Evolutionary conservation across 2,113 vertebrate genomes (phyloP).

Genomic region (Stictonetta naevosa): DNA sequence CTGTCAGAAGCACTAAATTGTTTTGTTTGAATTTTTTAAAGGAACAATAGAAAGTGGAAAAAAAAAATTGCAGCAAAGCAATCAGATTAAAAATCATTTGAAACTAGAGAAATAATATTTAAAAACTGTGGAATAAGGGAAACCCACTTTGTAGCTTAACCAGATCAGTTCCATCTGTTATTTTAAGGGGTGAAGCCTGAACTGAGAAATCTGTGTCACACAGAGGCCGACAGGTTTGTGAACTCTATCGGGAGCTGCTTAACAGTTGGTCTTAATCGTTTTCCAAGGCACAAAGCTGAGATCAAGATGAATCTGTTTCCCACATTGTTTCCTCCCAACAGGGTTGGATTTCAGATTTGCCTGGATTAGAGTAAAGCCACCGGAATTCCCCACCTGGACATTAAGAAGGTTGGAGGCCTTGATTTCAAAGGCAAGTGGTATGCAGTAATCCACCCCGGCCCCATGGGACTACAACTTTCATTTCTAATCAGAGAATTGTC

Average conservation of each 20-base stretch:
- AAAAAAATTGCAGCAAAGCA: neutral
- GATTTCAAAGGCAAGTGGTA: conserved; percentile 73
- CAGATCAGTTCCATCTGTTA: conserved; percentile 58
- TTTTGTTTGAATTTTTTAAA: neutral
- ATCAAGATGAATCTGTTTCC: conserved; percentile 76
- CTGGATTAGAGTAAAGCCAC: conserved; percentile 76
- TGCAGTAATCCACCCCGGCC: conserved; percentile 59
- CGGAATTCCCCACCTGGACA: conserved; percentile 77
- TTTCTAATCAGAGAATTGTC: conserved; percentile 65
- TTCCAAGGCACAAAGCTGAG: conserved; percentile 75
- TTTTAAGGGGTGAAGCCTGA: conserved; percentile 59
- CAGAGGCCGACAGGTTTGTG: conserved; percentile 65
- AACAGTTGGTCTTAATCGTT: conserved; percentile 75
- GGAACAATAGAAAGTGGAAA: neutral
- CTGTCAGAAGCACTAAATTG: neutral
- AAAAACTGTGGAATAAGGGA: neutral
- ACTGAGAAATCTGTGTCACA: conserved; percentile 58
- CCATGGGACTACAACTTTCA: conserved; percentile 26
- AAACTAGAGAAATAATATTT: conserved; percentile 25
- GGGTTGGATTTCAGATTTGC: conserved; percentile 76
- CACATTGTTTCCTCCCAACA: conserved; percentile 77
- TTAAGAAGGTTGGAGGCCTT: conserved; percentile 67
- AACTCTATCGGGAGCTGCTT: conserved; percentile 64
- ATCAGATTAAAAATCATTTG: conserved; percentile 20
- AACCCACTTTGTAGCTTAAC: conserved; percentile 8